Percentiles rank a stretch among this genome's conserved stretches.
Evolutionary conservation across 1,140 invertebrate genomes (phyloP).

Genomic region (Lordiphosa clarofinis): DNA sequence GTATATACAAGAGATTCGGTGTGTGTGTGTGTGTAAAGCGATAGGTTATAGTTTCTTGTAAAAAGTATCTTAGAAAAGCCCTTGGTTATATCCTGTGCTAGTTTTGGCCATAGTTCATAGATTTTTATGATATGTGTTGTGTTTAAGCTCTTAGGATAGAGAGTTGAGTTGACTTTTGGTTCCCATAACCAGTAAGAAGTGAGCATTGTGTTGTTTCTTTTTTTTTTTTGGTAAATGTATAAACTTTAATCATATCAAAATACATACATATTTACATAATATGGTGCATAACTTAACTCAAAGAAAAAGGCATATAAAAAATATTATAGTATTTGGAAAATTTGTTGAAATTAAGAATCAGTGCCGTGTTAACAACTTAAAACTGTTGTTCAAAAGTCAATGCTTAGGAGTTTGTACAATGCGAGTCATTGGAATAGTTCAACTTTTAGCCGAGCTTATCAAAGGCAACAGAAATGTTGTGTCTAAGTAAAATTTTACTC

Average conservation of each 20-base stretch:
- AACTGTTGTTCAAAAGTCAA: slow-evolving; percentile 38
- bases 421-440: no score
- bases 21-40: slow-evolving; percentile 28
- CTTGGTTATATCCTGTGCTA: slow-evolving; percentile 34
- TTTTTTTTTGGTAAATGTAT: slow-evolving; percentile 13
- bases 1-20: slow-evolving; percentile 37
- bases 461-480: no score
- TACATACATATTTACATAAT: slow-evolving; percentile 65
- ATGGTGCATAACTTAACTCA: slow-evolving; percentile 34
- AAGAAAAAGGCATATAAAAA: no score
- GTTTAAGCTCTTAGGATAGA: slow-evolving; percentile 62
- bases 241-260: slow-evolving; percentile 60
- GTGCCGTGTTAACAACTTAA: slow-evolving; percentile 42
- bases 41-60: slow-evolving; percentile 39
- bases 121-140: slow-evolving; percentile 53
- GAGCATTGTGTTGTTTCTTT: no score
- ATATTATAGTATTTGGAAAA: no score
- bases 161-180: slow-evolving; percentile 36
- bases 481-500: no score
- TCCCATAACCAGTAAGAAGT: slow-evolving; percentile 38
- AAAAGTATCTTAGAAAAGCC: slow-evolving; percentile 70
- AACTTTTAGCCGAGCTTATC: no score
- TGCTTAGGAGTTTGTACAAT: slow-evolving; percentile 15
- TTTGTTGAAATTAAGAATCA: slow-evolving; percentile 21
- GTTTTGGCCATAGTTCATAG: slow-evolving; percentile 28